Evolutionary conservation across 2,888 invertebrate genomes (phyloP).

Genomic region (Cyaniris semiargus): DNA sequence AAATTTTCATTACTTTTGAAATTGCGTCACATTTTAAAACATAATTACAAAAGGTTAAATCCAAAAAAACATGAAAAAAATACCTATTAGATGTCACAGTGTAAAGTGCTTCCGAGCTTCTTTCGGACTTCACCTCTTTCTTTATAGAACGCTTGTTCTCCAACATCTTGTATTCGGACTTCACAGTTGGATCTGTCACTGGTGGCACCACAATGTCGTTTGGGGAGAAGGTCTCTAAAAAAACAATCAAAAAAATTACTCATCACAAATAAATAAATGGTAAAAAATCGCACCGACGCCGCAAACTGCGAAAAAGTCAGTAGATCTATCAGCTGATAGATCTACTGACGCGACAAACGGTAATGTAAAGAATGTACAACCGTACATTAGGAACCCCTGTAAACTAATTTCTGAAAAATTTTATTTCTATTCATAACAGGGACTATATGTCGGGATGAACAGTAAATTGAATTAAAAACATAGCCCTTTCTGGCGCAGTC

Average conservation of each 20-base stretch:
- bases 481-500: no score
- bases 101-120: slow-evolving; percentile 59
- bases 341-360: not conserved
- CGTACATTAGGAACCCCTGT: no score
- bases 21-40: no score
- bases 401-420: not conserved
- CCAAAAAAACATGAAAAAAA: slow-evolving; percentile 23
- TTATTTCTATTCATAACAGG: no score
- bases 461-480: not conserved
- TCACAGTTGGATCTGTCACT: slow-evolving; percentile 53
- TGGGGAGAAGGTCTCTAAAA: not conserved
- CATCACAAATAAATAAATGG: not conserved
- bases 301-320: not conserved
- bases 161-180: slow-evolving; percentile 60
- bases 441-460: no score
- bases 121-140: slow-evolving; percentile 60
- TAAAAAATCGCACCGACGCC: not conserved
- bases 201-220: slow-evolving; percentile 51
- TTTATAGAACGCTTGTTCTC: slow-evolving; percentile 61
- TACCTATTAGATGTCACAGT: slow-evolving; percentile 68
- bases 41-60: no score
- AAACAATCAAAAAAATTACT: not conserved
- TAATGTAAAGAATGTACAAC: not conserved
- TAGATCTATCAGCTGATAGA: no score
- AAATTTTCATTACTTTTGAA: no score